Evolutionary conservation across 2,888 invertebrate genomes (phyloP), one percentile per base, ranked within the genome.

Genomic region (Ichneumoninae sp.): DNA sequence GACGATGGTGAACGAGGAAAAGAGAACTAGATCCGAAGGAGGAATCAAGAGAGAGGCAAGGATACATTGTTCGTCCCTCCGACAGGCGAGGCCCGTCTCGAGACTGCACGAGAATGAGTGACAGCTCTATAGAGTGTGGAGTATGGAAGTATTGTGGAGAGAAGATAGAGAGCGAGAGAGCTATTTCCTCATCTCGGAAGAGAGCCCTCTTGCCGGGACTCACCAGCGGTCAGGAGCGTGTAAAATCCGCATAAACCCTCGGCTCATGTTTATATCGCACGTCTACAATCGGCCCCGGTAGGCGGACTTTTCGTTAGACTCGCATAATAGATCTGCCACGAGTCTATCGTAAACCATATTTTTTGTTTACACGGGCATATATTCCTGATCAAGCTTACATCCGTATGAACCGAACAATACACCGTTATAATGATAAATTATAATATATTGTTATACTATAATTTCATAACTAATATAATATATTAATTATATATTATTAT

Each of bases 71-170:
- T 88, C 87, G 87, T 89, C 88, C 89, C 89, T 88, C 88, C 76
- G 87, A 76, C 86, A 88, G 71, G 85, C 63, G 57, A 16, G 76
- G 26, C 36, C 8, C 40, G 68, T 78, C 76, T 82, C 81, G 76
- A 82, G 76, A 65, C 83, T 70, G 54, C 65, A 70, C 52, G 75
- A 70, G 66, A 85, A 88, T 93, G 93, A 93, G 88, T 91, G 93
- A 93, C 93, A 91, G 91, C 92, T 93, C 93, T 93, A 93, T 93
- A 92, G 92, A 90, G 90, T 89, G 90, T 90, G 91, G 74, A 69
- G 91, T 89, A 91, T 90, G 91, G 92, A 92, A 92, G 92, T 91
- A 91, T 92, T 92, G 92, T 92, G 87, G 86, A 89, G 66, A 71
- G 52, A 30, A 70, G 52, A 66, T 40, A 69, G 87, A 89, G 66